These are phyloP conservation scores for Eriocheir sinensis DNA, from an alignment of 1,140 invertebrate genomes.

Conservation along the genomic window DNA sequence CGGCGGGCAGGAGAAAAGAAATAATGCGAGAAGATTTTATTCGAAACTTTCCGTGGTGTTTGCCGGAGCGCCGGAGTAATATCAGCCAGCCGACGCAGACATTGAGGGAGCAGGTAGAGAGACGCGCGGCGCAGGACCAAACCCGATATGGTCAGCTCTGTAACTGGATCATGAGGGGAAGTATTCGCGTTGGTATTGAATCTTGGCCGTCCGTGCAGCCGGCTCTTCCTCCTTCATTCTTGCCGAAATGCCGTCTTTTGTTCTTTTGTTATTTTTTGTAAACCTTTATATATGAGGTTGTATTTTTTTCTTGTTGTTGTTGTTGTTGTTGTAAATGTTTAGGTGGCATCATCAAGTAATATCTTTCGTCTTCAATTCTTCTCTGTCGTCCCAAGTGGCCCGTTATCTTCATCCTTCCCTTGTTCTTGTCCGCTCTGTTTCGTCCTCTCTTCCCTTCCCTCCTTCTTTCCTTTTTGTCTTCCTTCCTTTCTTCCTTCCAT, in stretches of 20 bases:
- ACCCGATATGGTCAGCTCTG: not conserved
- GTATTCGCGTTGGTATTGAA: not conserved
- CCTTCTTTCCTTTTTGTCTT: not conserved
- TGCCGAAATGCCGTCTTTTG: too few species aligned
- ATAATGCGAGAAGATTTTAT: not conserved
- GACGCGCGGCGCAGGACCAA: not conserved
- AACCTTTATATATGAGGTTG: too few species aligned
- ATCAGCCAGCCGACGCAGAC: not conserved
- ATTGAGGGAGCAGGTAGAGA: not conserved
- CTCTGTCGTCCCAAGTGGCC: too few species aligned
- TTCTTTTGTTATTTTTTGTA: too few species aligned
- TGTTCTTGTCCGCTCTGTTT: not conserved
- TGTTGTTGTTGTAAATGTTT: too few species aligned
- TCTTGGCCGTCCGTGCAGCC: not conserved
- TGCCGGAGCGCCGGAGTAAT: not conserved
- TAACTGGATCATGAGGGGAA: not conserved
- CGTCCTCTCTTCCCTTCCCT: not conserved
- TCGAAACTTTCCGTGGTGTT: not conserved
- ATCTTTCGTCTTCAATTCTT: too few species aligned
- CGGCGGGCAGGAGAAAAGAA: too few species aligned
- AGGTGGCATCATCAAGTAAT: too few species aligned
- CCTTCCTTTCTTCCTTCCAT: not conserved
- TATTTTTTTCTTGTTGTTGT: too few species aligned
- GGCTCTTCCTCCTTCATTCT: too few species aligned
- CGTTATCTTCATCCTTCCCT: too few species aligned